Conservation (phyloP, 2,888 invertebrate species). For the Chymomyza amoena region DNA sequence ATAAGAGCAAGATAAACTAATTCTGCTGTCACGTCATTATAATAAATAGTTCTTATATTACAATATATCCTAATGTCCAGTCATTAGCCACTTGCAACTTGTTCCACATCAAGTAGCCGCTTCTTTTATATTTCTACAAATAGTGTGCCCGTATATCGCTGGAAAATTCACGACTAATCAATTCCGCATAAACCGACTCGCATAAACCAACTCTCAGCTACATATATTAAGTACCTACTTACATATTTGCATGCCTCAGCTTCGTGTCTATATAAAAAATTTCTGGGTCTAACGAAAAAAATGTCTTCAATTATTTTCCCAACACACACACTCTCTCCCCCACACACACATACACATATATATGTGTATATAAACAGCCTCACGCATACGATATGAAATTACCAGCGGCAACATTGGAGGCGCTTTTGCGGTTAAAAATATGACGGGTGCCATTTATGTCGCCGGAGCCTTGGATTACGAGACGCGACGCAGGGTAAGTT, state of each 20-base stretch:
- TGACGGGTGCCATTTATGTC: constrained; percentile 99
- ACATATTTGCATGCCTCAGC: constrained; percentile 17
- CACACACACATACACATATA: not conserved
- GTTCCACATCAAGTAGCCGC: too few species aligned
- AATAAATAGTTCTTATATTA: too few species aligned
- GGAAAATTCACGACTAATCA: not conserved
- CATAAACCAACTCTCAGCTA: not conserved
- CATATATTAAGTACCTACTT: not conserved
- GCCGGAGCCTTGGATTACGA: constrained; percentile 98
- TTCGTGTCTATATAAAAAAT: constrained; percentile 7
- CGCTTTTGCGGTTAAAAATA: constrained; percentile 98
- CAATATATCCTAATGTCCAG: too few species aligned
- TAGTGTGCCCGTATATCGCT: not conserved
- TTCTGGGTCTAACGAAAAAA: constrained; percentile 21
- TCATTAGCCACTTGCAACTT: too few species aligned
- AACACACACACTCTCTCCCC: constrained; percentile 7
- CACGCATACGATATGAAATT: constrained; percentile 99
- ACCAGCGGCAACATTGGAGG: constrained; percentile 99
- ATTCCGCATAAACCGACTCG: not conserved
- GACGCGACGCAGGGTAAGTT: constrained; percentile 94
- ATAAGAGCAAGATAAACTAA: too few species aligned
- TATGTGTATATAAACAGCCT: constrained; percentile 82
- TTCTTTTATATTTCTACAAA: constrained; percentile 5
- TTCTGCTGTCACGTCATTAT: too few species aligned
- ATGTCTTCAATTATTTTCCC: constrained; percentile 39